Evolutionary conservation across 2,797 vertebrate genomes (phyloP).

Genomic region (Myotis vivesi): DNA sequence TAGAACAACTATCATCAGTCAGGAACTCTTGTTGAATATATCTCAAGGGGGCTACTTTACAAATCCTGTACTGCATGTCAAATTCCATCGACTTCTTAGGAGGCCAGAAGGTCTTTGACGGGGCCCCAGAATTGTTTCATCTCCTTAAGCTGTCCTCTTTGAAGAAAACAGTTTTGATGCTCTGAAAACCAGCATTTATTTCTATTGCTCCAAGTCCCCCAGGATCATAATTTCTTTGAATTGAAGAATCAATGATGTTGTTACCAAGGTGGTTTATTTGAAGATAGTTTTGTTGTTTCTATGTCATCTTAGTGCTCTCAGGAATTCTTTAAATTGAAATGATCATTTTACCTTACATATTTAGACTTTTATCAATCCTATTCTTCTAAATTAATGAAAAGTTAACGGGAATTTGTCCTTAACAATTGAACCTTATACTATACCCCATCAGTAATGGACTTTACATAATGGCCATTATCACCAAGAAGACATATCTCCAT

Average conservation of each 20-base stretch:
- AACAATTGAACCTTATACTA: background rate
- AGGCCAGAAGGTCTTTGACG: slow-evolving; percentile 72
- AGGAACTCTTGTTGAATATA: slow-evolving; percentile 51
- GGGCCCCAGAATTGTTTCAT: slow-evolving; percentile 70
- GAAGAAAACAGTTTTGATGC: slow-evolving; percentile 72
- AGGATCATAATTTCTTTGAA: slow-evolving; percentile 73
- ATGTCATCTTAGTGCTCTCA: slow-evolving; percentile 56
- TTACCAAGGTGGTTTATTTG: slow-evolving; percentile 74
- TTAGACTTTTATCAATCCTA: background rate
- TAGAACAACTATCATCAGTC: slow-evolving; percentile 51
- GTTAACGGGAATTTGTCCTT: slow-evolving; percentile 42
- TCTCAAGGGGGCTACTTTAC: slow-evolving; percentile 52
- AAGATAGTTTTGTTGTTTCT: slow-evolving; percentile 69
- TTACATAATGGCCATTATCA: background rate
- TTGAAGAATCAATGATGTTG: slow-evolving; percentile 74
- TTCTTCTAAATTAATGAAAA: slow-evolving; percentile 1
- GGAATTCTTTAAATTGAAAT: slow-evolving; percentile 58
- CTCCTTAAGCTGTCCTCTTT: slow-evolving; percentile 72
- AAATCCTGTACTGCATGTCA: slow-evolving; percentile 68
- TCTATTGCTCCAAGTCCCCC: slow-evolving; percentile 67
- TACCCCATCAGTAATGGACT: background rate
- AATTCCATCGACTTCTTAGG: slow-evolving; percentile 66
- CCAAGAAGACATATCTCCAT: background rate
- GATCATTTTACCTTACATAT: slow-evolving; percentile 10
- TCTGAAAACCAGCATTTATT: slow-evolving; percentile 71